Evolutionary conservation across 1,140 invertebrate genomes (phyloP).

Genomic region (Diuraphis noxia): DNA sequence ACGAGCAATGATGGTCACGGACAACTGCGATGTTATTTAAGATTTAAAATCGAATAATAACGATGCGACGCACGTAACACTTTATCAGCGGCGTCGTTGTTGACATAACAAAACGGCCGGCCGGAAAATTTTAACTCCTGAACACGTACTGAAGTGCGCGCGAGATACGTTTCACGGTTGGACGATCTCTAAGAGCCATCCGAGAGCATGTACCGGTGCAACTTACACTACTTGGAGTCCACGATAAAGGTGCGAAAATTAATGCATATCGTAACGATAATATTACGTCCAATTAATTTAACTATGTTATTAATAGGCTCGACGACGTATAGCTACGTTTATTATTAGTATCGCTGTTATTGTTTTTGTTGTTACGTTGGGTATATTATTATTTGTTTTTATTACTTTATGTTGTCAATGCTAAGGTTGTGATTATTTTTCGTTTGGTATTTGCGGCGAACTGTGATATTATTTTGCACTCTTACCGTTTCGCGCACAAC

Average conservation of each 20-base stretch:
- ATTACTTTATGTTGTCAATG: neutral
- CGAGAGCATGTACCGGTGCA: neutral
- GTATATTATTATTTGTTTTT: neutral
- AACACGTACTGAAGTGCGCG: neutral
- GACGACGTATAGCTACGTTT: neutral
- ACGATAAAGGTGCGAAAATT: neutral
- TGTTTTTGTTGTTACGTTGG: neutral
- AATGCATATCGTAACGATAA: neutral
- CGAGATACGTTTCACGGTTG: neutral
- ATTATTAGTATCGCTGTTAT: neutral
- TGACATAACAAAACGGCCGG: neutral
- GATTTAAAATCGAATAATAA: neutral
- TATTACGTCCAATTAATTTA: neutral
- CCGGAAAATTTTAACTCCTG: neutral
- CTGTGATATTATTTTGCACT: neutral
- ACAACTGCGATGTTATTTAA: neutral
- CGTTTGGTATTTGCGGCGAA: neutral
- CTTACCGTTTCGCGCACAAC: slow-evolving; percentile 36
- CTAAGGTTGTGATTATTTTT: neutral
- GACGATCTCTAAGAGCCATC: neutral
- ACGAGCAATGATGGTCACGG: neutral
- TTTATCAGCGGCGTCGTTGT: neutral
- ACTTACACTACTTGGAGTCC: too few relatives aligned
- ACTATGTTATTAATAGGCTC: neutral
- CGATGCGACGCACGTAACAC: neutral